Evolutionary conservation across 2,113 vertebrate genomes (phyloP), one percentile per base, ranked within the genome.

Genomic region (Spea multiplicata): DNA sequence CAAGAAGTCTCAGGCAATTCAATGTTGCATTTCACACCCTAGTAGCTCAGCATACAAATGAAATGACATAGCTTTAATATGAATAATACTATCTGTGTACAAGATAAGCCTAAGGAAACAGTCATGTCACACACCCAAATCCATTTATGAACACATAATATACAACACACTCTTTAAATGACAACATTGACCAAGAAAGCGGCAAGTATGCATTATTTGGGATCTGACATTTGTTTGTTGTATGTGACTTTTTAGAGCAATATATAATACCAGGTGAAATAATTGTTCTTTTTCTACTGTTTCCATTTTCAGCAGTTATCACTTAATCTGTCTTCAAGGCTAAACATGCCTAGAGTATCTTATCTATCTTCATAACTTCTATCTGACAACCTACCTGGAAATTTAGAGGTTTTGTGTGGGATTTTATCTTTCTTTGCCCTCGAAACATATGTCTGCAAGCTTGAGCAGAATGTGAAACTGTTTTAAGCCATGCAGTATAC

Each of bases 251-350:
- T 71, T 61, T 12, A 55, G n/a, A 53, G 62, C 13, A 69, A 68
- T 61, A 76, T 68, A 61, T 49, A 13, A 55, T 17, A 61, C 52
- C 47, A 57, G 70, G 57, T 62, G 55, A 64, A 68, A 64, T 71
- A 70, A 77, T 77, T 77, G 45, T 14, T 71, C 47, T 77, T 62
- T 64, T 77, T 77, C 30, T 47, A 70, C 66, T 49, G 8, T 53
- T 4, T 64, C 6, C 71, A 65, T 65, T 45, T 78, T 71, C 46
- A 64, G 10, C 7, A 44, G 12, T 48, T 71, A 50, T 69, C 57
- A 64, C 30, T 71, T 78, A 70, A 77, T 71, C 67, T 78, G 71
- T 45, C 57, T 78, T 71, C 30, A 71, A 78, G 67, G 57, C 67
- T 50, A 71, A 62, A 64, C 55, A 71, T 78, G 67, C 52, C 45